A percentile compares a stretch with the other conserved stretches of the same genome.
phyloP scores from a whole-genome alignment of 2,888 invertebrate genomes.

The Epistrophe eligans region DNA sequence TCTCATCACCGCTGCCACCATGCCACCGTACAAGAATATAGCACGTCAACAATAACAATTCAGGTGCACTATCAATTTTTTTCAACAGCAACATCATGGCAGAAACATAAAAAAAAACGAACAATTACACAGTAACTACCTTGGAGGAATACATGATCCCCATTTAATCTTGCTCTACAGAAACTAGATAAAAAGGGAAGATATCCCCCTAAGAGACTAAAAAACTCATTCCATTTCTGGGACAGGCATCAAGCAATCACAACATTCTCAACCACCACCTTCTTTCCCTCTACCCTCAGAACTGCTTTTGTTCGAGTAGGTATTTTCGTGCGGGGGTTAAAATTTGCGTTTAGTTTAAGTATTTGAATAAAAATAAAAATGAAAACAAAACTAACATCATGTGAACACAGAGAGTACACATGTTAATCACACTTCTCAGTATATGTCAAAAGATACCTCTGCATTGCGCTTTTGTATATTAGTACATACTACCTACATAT shows the following conservation, averaged over 20 bases:
- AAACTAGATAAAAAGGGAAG: slow-evolving; percentile 59
- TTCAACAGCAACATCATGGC: slow-evolving; percentile 18
- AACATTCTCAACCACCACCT: background rate
- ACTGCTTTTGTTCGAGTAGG: slow-evolving; percentile 17
- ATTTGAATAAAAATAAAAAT: slow-evolving; percentile 51
- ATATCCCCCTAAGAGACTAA: slow-evolving; percentile 57
- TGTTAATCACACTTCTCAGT: slow-evolving; percentile 54
- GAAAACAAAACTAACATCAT: slow-evolving; percentile 8
- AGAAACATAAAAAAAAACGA: slow-evolving; percentile 48
- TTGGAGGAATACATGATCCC: slow-evolving; percentile 68
- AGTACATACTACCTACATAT: background rate
- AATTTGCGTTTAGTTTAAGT: slow-evolving; percentile 55
- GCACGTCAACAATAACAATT: slow-evolving; percentile 43
- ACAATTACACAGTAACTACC: slow-evolving; percentile 72
- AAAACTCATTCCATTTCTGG: slow-evolving; percentile 50
- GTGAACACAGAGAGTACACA: slow-evolving; percentile 18
- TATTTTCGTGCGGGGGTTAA: slow-evolving; percentile 21
- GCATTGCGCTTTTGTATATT: slow-evolving; percentile 55
- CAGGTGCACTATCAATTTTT: slow-evolving; percentile 59
- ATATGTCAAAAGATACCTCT: slow-evolving; percentile 65
- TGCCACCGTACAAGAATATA: background rate
- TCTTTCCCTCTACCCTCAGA: background rate
- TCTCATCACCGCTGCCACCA: background rate
- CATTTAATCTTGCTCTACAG: slow-evolving; percentile 61
- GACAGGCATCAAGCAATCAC: slow-evolving; percentile 21